Percentiles rank a stretch among this genome's conserved stretches.
phyloP scores from a whole-genome alignment of 2,888 invertebrate species.

The Morpho deidamia region DNA sequence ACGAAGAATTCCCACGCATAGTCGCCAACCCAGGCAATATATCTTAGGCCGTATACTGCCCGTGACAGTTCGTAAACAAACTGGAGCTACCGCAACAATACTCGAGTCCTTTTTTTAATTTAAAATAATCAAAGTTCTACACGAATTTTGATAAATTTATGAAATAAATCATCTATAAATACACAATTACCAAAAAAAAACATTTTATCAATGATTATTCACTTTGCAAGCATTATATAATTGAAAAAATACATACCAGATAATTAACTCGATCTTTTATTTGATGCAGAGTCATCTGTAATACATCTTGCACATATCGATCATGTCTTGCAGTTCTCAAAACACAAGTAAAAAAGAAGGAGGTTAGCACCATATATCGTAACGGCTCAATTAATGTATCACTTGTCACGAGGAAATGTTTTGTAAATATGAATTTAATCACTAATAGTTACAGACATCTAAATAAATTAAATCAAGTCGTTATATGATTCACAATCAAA shows the following conservation, averaged over 20 bases:
- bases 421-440: conserved; percentile 49
- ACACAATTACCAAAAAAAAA: not conserved
- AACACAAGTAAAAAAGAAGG: conserved; percentile 69
- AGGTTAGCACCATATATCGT: conserved; percentile 72
- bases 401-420: conserved; percentile 49
- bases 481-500: conserved; percentile 73
- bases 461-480: conserved; percentile 42
- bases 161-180: too few species aligned
- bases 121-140: not conserved
- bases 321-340: conserved; percentile 74
- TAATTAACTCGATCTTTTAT: conserved; percentile 47
- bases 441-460: conserved; percentile 37
- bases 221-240: not conserved
- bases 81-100: conserved; percentile 77
- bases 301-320: conserved; percentile 77
- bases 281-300: conserved; percentile 71
- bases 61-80: conserved; percentile 80
- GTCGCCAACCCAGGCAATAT: conserved; percentile 79
- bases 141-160: too few species aligned
- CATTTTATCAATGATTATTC: conserved; percentile 4
- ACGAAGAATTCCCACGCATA: conserved; percentile 63
- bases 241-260: conserved; percentile 56
- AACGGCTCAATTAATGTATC: conserved; percentile 45
- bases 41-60: conserved; percentile 79
- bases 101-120: conserved; percentile 29